Evolutionary conservation across 2,888 invertebrate genomes (phyloP).

Genomic region (Poecilus cupreus): DNA sequence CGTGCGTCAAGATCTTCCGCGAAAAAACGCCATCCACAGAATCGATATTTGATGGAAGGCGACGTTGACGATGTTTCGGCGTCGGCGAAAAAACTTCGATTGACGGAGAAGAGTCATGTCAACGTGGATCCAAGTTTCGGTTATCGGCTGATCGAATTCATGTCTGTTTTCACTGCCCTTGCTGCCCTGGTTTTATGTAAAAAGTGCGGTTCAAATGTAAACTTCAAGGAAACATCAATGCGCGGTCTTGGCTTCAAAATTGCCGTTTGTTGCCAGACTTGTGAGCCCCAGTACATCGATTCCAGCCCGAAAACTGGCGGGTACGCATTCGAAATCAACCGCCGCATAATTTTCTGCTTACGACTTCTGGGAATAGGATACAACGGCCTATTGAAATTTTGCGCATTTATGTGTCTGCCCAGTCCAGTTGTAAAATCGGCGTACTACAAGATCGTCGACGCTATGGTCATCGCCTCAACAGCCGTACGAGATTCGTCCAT

Average conservation of each 20-base stretch:
- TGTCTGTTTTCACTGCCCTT: slow-evolving; percentile 53
- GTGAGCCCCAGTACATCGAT: slow-evolving; percentile 60
- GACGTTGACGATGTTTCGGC: slow-evolving; percentile 46
- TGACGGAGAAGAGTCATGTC: slow-evolving; percentile 56
- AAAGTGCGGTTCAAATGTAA: slow-evolving; percentile 61
- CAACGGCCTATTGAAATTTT: slow-evolving; percentile 61
- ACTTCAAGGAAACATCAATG: slow-evolving; percentile 61
- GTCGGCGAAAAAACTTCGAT: slow-evolving; percentile 60
- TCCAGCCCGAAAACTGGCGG: slow-evolving; percentile 60
- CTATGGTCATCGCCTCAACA: slow-evolving; percentile 55
- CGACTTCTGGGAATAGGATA: slow-evolving; percentile 62
- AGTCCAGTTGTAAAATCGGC: slow-evolving; percentile 61
- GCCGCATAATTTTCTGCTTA: slow-evolving; percentile 62
- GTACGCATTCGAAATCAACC: slow-evolving; percentile 62
- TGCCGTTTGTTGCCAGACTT: slow-evolving; percentile 61
- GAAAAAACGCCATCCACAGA: slow-evolving; percentile 47
- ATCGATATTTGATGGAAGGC: slow-evolving; percentile 59
- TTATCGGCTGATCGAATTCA: slow-evolving; percentile 48
- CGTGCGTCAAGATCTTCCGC: slow-evolving; percentile 22
- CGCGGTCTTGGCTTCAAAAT: slow-evolving; percentile 63
- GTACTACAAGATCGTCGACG: slow-evolving; percentile 58
- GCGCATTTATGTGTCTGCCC: slow-evolving; percentile 62
- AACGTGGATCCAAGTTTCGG: slow-evolving; percentile 57
- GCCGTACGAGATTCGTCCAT: slow-evolving; percentile 48
- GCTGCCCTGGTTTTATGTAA: slow-evolving; percentile 61